These are phyloP conservation scores for Eustalomyia histrio DNA, from an alignment of 2,888 invertebrate genomes.

Conservation along the genomic window DNA sequence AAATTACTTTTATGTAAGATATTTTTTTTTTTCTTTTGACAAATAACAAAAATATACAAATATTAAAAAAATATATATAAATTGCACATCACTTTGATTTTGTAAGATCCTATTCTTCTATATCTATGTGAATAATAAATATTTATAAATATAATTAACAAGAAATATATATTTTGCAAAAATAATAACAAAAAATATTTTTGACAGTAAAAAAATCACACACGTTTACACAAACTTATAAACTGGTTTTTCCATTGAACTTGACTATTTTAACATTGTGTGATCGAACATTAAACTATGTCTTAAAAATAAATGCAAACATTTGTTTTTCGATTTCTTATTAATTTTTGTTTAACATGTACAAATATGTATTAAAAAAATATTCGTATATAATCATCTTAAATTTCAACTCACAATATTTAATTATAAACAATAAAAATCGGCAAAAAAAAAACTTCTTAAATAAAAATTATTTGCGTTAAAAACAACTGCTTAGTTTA, in stretches of 20 bases:
- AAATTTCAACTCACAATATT: background rate
- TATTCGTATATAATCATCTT: background rate
- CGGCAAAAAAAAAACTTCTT: background rate
- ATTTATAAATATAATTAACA: conserved; percentile 42
- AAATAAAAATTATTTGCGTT: background rate
- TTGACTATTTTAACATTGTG: conserved; percentile 32
- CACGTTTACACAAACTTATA: conserved; percentile 26
- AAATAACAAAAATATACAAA: background rate
- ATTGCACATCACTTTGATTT: conserved; percentile 4
- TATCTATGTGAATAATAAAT: background rate
- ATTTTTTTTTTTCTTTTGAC: background rate
- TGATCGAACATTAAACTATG: background rate
- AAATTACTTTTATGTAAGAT: background rate
- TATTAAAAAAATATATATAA: background rate
- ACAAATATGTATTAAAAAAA: background rate
- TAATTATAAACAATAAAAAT: background rate
- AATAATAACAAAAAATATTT: conserved; percentile 9
- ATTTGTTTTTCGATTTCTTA: background rate
- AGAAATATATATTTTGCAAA: background rate
- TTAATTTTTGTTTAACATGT: background rate
- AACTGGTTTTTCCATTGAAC: conserved; percentile 57
- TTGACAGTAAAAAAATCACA: conserved; percentile 13
- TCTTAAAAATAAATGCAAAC: background rate
- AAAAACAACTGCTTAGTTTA: conserved; percentile 43
- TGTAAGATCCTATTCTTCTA: background rate